Evolutionary conservation across 1,140 invertebrate genomes (phyloP).

Genomic region (Drosophila ohnishii): DNA sequence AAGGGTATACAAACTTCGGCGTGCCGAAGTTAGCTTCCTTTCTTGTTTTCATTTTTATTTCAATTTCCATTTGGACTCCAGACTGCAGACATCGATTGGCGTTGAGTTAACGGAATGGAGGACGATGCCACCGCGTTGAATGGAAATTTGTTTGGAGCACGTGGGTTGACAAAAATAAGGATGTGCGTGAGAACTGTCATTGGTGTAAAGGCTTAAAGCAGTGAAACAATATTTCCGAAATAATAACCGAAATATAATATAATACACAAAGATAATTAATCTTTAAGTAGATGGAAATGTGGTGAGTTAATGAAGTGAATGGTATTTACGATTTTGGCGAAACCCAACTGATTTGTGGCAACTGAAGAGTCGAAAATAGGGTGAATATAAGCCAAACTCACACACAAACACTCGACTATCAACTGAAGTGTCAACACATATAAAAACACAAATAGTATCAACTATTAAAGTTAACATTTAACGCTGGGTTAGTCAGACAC

Average conservation of each 20-base stretch:
- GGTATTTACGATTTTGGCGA: background rate
- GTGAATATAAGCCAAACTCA: background rate
- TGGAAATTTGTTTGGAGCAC: too few species aligned
- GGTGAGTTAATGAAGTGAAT: background rate
- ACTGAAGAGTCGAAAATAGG: background rate
- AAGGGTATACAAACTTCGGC: too few species aligned
- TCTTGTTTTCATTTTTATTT: too few species aligned
- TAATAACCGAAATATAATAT: background rate
- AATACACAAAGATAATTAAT: too few species aligned
- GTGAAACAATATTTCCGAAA: background rate
- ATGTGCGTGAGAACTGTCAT: background rate
- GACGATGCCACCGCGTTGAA: too few species aligned
- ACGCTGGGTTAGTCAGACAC: slow-evolving; percentile 12
- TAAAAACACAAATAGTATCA: slow-evolving; percentile 12
- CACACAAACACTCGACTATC: slow-evolving; percentile 3
- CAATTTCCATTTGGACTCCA: slow-evolving; percentile 3
- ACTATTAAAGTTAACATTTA: slow-evolving; percentile 12
- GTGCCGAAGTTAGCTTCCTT: too few species aligned
- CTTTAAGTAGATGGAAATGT: background rate
- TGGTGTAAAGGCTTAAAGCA: background rate
- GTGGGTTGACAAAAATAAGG: too few species aligned
- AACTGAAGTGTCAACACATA: slow-evolving; percentile 11
- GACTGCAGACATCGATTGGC: slow-evolving; percentile 10
- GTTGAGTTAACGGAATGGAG: background rate
- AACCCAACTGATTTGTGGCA: background rate